Evolutionary conservation across 2,113 vertebrate species (phyloP), one percentile per base, ranked within the genome.

Genomic region (Halichoerus grypus): DNA sequence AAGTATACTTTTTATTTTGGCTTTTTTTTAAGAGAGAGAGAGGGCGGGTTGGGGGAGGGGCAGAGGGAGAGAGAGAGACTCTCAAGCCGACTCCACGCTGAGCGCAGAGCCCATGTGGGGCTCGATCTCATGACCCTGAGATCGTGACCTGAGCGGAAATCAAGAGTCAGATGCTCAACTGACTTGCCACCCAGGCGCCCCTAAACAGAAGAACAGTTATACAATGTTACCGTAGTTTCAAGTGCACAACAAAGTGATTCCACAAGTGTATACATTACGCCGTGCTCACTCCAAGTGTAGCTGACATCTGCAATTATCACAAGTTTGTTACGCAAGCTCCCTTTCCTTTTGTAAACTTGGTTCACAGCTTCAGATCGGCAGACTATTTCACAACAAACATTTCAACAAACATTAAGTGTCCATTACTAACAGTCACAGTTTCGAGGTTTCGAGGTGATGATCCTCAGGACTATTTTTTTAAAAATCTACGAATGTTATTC

Each of bases 201-300:
- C 67, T 36, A 19, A 61, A 21, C 7, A 19, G 67, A n/a, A 69
- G 33, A 19, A 9, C 19, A 69, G 16, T 36, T 19, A 69, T 8
- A 36, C 33, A n/a, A n/a, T 1, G 33, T 69, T 19, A 69, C 33
- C 4, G 16, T n/a, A 69, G 33, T 69, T 69, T n/a, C 67, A 19
- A n/a, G 33, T 19, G 16, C 19, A 19, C 16, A n/a, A 69, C 33
- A 15, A 15, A 69, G 67, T 65, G 63, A 65, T 15, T 36, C 33
- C 67, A 69, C 7, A 9, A 19, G 16, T 7, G 15, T 36, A 19
- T 18, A 10, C 67, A 36, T 8, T n/a, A 36, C 18, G 18, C 16
- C 19, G 33, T 8, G 33, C 67, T 19, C 33, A 4, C 13, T 42
- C 0, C 72, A 28, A 1, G 24, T 15, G 39, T 14, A 0, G 0